Conservation (phyloP, 2,888 invertebrate genomes). For the Philopedon plagiatum region DNA sequence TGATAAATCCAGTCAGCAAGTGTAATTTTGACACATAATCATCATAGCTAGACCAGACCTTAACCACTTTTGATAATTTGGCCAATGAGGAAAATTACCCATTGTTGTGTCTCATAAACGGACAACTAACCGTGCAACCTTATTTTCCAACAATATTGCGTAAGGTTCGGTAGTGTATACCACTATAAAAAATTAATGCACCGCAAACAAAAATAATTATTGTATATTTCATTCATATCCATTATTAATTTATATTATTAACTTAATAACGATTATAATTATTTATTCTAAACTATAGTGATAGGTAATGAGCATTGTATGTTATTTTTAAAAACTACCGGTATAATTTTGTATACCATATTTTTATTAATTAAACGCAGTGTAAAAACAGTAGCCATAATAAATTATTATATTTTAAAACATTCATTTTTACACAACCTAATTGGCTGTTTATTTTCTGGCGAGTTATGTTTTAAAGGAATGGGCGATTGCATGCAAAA, state of each 20-base stretch:
- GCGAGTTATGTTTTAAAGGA: too few relatives aligned
- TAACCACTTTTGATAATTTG: too few relatives aligned
- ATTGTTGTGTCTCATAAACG: too few relatives aligned
- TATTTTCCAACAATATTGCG: neutral
- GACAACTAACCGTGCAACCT: neutral
- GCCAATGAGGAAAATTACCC: too few relatives aligned
- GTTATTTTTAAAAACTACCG: slow-evolving; percentile 19
- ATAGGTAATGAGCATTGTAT: neutral
- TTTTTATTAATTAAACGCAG: slow-evolving; percentile 8
- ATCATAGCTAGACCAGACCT: too few relatives aligned
- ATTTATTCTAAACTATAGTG: slow-evolving; percentile 17
- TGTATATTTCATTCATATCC: slow-evolving; percentile 20
- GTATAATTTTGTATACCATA: slow-evolving; percentile 4
- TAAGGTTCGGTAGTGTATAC: slow-evolving; percentile 2
- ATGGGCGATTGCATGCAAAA: too few relatives aligned
- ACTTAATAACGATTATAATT: slow-evolving; percentile 4
- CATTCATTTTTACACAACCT: neutral
- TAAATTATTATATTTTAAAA: neutral
- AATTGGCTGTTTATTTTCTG: too few relatives aligned
- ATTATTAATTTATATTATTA: slow-evolving; percentile 22
- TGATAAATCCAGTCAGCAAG: too few relatives aligned
- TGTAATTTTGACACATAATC: too few relatives aligned
- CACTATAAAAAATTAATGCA: slow-evolving; percentile 11
- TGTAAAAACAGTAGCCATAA: slow-evolving; percentile 3
- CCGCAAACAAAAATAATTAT: slow-evolving; percentile 35